Percentiles rank a stretch among this genome's conserved stretches.
Conservation (phyloP, 2,113 vertebrate species). For the Hippocampus mohnikei region DNA sequence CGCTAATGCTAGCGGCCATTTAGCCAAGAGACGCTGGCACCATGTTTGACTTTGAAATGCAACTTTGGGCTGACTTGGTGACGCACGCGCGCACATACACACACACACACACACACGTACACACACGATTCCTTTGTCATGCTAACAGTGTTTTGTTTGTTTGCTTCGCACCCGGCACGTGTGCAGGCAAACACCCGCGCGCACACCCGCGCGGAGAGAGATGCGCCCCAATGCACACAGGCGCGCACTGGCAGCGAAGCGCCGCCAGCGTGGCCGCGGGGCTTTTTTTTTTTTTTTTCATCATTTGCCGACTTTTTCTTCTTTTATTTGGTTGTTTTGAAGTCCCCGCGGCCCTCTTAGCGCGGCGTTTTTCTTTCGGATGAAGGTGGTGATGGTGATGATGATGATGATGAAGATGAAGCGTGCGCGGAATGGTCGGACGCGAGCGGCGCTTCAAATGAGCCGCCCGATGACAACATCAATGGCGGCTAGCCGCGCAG, state of each 20-base stretch:
- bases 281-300: too few relatives aligned
- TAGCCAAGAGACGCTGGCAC: too few relatives aligned
- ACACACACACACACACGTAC: too few relatives aligned
- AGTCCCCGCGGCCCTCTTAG: background rate
- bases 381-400: background rate
- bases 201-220: too few relatives aligned
- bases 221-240: background rate
- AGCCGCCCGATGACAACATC: slow-evolving; percentile 82
- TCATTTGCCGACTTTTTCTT: slow-evolving; percentile 9
- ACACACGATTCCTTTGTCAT: background rate
- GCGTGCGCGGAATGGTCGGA: background rate
- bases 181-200: background rate
- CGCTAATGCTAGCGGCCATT: too few relatives aligned
- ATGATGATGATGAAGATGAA: background rate
- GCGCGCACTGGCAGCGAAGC: slow-evolving; percentile 21
- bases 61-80: too few relatives aligned
- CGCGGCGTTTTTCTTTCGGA: background rate
- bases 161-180: background rate
- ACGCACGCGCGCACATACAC: too few relatives aligned
- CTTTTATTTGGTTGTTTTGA: background rate
- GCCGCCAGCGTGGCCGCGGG: slow-evolving; percentile 74
- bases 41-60: background rate
- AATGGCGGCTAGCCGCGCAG: slow-evolving; percentile 86
- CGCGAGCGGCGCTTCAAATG: background rate
- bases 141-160: background rate